Conservation (phyloP, 2,888 invertebrate species). For the Cheilosia urbana region DNA sequence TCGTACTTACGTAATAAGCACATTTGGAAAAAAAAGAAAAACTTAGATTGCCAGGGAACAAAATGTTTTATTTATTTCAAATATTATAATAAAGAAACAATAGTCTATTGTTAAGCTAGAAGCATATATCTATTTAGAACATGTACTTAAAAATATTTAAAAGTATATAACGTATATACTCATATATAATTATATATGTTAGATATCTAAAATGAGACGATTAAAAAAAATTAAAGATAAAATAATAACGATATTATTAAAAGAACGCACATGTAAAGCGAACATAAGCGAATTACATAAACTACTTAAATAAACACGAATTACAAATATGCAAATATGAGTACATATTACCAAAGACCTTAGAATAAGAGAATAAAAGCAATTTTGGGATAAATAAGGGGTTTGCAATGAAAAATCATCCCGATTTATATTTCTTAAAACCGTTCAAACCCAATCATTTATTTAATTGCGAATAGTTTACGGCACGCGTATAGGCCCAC, state of each 20-base stretch:
- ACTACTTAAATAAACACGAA: slow-evolving; percentile 43
- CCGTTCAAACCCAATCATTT: slow-evolving; percentile 17
- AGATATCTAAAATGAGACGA: slow-evolving; percentile 28
- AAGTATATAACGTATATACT: slow-evolving; percentile 10
- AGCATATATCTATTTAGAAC: slow-evolving; percentile 54
- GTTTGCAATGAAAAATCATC: slow-evolving; percentile 36
- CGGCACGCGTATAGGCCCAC: not conserved
- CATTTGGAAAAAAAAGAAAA: slow-evolving; percentile 15
- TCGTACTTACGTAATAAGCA: not conserved
- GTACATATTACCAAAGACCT: slow-evolving; percentile 73
- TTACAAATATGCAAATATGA: slow-evolving; percentile 44
- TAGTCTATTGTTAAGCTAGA: slow-evolving; percentile 48
- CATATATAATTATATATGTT: slow-evolving; percentile 19
- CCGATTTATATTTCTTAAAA: slow-evolving; percentile 40
- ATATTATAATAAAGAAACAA: slow-evolving; percentile 32
- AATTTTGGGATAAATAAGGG: slow-evolving; percentile 43
- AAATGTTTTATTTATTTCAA: slow-evolving; percentile 56
- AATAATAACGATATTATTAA: slow-evolving; percentile 11
- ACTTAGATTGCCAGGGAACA: slow-evolving; percentile 59
- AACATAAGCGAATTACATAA: slow-evolving; percentile 11
- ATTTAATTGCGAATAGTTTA: slow-evolving; percentile 49
- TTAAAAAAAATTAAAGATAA: not conserved
- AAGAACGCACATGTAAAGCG: slow-evolving; percentile 28
- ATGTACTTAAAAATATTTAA: slow-evolving; percentile 43
- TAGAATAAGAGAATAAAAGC: slow-evolving; percentile 64